Conservation (phyloP, 1,140 invertebrate genomes). For the Drosophila orena region DNA sequence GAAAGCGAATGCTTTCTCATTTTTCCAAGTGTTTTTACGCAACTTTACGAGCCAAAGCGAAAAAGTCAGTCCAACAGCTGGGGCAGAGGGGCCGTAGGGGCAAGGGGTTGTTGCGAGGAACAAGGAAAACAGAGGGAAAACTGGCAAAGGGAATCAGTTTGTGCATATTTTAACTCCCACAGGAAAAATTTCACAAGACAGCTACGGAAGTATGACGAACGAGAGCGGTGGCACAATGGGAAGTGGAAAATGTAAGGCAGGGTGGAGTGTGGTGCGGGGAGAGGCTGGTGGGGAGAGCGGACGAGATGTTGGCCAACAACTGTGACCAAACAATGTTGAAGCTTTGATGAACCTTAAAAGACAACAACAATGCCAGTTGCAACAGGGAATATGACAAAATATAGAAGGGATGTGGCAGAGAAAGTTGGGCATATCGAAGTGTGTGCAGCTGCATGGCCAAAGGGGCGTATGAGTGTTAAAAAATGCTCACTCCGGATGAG, state of each 20-base stretch:
- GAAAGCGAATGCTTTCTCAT: too few relatives aligned
- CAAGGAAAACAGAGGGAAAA: background rate
- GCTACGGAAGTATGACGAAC: slow-evolving; percentile 74
- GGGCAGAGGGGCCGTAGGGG: background rate
- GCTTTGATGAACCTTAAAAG: slow-evolving; percentile 81
- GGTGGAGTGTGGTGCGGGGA: too few relatives aligned
- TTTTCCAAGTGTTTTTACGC: slow-evolving; percentile 20
- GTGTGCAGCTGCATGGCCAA: slow-evolving; percentile 58
- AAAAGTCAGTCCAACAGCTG: slow-evolving; percentile 57
- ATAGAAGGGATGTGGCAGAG: slow-evolving; percentile 23
- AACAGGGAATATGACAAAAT: slow-evolving; percentile 77
- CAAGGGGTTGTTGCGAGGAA: background rate
- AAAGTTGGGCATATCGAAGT: slow-evolving; percentile 2
- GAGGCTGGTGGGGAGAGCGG: background rate
- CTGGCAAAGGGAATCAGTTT: slow-evolving; percentile 54
- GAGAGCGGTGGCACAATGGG: slow-evolving; percentile 10
- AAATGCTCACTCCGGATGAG: slow-evolving; percentile 78
- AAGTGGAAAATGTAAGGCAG: background rate
- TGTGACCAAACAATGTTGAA: slow-evolving; percentile 82
- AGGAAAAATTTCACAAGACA: slow-evolving; percentile 83
- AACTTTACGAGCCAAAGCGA: slow-evolving; percentile 43
- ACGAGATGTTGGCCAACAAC: slow-evolving; percentile 67
- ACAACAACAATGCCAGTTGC: slow-evolving; percentile 58
- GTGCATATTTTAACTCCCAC: slow-evolving; percentile 81
- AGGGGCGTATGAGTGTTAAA: slow-evolving; percentile 81